Evolutionary conservation across 2,888 invertebrate species (phyloP).

Genomic region (Diplazon laetatorius): DNA sequence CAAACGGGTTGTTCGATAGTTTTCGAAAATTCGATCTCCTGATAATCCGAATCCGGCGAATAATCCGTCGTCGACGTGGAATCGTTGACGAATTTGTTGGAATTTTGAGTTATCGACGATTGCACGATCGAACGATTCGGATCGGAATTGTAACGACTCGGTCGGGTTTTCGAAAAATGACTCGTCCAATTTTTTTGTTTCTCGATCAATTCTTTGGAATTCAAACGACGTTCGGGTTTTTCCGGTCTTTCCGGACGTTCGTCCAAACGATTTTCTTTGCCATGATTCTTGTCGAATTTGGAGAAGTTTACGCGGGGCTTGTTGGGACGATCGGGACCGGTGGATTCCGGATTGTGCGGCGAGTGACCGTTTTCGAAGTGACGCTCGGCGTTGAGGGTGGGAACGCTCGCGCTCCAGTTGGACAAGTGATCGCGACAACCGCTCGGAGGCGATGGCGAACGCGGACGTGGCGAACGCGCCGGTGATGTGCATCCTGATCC

Average conservation of each 20-base stretch:
- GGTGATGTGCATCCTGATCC: conserved; percentile 86
- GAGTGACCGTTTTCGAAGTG: conserved; percentile 80
- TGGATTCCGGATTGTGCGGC: conserved; percentile 79
- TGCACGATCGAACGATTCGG: conserved; percentile 85
- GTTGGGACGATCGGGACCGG: conserved; percentile 82
- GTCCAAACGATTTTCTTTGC: conserved; percentile 81
- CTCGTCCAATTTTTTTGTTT: conserved; percentile 97
- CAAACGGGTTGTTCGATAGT: conserved; percentile 63
- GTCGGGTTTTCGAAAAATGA: conserved; percentile 92
- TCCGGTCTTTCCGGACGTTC: conserved; percentile 88
- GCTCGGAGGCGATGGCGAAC: conserved; percentile 80
- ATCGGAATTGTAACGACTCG: conserved; percentile 86
- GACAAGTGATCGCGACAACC: conserved; percentile 83
- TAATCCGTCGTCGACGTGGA: conserved; percentile 55
- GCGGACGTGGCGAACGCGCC: conserved; percentile 84
- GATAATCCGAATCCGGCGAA: conserved; percentile 66
- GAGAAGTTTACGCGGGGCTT: conserved; percentile 79
- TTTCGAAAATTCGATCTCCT: conserved; percentile 67
- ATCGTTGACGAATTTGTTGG: conserved; percentile 70
- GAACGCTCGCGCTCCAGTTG: conserved; percentile 84
- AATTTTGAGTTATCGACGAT: conserved; percentile 78
- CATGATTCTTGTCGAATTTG: conserved; percentile 76
- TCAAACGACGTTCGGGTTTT: conserved; percentile 92
- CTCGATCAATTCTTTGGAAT: conserved; percentile 93
- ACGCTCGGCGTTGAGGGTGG: conserved; percentile 82